A percentile compares a stretch with the other conserved stretches of the same genome.
phyloP scores from a whole-genome alignment of 2,113 vertebrate genomes.

The Porphyrio hochstetteri region DNA sequence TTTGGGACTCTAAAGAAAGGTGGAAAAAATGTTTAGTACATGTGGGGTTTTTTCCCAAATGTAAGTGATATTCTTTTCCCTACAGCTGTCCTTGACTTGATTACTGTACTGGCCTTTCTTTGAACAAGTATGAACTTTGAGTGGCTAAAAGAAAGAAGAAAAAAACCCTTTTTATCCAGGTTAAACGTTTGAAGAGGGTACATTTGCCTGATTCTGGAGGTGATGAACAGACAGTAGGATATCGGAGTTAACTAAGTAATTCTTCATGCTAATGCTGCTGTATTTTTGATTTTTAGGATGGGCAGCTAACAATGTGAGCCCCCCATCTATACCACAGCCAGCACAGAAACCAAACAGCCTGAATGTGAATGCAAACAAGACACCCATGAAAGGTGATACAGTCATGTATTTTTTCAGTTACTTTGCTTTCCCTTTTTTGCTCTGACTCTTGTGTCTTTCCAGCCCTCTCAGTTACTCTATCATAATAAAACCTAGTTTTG shows the following conservation, averaged over 20 bases:
- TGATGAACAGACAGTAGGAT: neutral
- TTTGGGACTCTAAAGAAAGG: neutral
- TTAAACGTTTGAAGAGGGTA: neutral
- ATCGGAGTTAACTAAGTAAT: neutral
- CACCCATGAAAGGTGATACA: constrained; percentile 75
- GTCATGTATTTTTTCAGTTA: neutral
- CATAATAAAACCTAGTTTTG: neutral
- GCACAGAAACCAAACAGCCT: constrained; percentile 71
- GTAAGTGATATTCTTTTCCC: neutral
- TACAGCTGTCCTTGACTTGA: neutral
- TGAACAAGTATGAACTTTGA: neutral
- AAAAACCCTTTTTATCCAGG: neutral
- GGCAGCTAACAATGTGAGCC: constrained; percentile 61
- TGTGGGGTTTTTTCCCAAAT: neutral
- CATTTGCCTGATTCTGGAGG: neutral
- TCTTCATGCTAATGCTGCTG: constrained; percentile 8
- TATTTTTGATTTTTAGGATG: constrained; percentile 78
- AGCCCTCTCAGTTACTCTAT: neutral
- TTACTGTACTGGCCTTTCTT: neutral
- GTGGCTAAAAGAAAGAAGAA: neutral
- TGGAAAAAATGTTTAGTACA: neutral
- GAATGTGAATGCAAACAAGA: constrained; percentile 66
- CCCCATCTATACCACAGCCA: constrained; percentile 56
- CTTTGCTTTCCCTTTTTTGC: neutral
- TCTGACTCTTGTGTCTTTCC: neutral